Percentiles rank a stretch among this genome's conserved stretches.
phyloP scores from a whole-genome alignment of 2,888 invertebrate genomes.

The Cantharis rufa region DNA sequence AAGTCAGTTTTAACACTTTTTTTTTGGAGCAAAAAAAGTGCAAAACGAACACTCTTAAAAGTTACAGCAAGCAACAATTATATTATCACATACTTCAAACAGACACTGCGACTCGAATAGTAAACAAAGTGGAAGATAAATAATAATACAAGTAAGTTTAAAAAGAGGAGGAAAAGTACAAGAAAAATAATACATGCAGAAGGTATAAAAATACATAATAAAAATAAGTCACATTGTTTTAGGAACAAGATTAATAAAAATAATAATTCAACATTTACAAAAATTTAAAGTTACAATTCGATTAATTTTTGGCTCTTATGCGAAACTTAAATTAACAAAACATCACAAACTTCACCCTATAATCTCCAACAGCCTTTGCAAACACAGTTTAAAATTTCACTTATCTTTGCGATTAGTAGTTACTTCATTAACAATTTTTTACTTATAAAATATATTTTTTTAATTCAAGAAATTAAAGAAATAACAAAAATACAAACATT shows the following conservation, averaged over 20 bases:
- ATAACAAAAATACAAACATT: background rate
- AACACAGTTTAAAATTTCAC: slow-evolving; percentile 13
- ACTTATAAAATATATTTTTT: background rate
- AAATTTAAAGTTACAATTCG: background rate
- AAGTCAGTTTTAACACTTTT: background rate
- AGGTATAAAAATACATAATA: background rate
- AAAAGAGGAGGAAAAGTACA: background rate
- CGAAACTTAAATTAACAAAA: background rate
- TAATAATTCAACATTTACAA: background rate
- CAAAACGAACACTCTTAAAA: background rate
- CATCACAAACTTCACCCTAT: slow-evolving; percentile 11
- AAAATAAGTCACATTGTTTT: background rate
- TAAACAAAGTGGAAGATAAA: background rate
- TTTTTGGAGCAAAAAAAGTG: background rate
- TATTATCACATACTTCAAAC: slow-evolving; percentile 1
- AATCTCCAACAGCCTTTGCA: slow-evolving; percentile 20
- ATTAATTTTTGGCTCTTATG: slow-evolving; percentile 1
- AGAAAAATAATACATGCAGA: background rate
- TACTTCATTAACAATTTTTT: background rate
- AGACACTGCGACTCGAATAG: background rate
- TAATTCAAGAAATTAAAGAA: background rate
- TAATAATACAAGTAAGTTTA: background rate
- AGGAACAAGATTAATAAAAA: background rate
- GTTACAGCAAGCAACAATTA: slow-evolving; percentile 1
- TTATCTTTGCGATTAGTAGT: background rate